Evolutionary conservation across 1,140 invertebrate genomes (phyloP).

Genomic region (Cherax quadricarinatus): DNA sequence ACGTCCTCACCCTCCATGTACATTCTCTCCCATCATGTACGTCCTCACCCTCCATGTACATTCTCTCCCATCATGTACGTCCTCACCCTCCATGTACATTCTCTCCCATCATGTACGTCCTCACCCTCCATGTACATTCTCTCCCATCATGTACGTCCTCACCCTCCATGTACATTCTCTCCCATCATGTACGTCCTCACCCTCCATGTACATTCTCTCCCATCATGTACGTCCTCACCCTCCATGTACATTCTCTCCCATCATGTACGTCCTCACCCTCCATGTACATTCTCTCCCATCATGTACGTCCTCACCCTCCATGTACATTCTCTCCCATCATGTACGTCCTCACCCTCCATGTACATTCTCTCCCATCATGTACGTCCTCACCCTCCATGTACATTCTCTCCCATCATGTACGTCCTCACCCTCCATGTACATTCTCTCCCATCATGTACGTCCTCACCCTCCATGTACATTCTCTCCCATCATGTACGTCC

Average conservation of each 20-base stretch:
- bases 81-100: not conserved
- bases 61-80: too few species aligned
- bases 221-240: not conserved
- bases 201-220: too few species aligned
- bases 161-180: too few species aligned
- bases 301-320: not conserved
- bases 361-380: too few species aligned
- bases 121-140: too few species aligned
- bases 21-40: too few species aligned
- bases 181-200: not conserved
- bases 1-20: not conserved
- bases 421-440: not conserved
- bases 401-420: too few species aligned
- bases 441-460: too few species aligned
- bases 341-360: not conserved
- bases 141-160: not conserved
- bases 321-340: too few species aligned
- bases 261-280: not conserved
- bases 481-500: not conserved
- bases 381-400: not conserved
- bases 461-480: not conserved
- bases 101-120: not conserved
- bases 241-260: too few species aligned
- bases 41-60: not conserved
- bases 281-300: too few species aligned